A percentile compares a stretch with the other conserved stretches of the same genome.
Conservation (phyloP, 2,797 vertebrate genomes). For the Phoeniculus purpureus region DNA sequence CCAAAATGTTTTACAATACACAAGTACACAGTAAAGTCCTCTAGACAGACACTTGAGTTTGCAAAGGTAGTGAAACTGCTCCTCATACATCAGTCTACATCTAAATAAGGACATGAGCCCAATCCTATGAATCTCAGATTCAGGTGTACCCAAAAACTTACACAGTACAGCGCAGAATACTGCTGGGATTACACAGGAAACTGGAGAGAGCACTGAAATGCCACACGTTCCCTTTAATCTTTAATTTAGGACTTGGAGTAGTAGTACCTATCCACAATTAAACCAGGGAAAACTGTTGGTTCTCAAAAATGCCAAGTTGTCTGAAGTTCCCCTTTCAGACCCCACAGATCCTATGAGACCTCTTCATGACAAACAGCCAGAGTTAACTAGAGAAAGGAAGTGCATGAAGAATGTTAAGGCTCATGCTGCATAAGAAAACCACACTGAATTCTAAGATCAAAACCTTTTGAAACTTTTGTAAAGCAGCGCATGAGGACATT, state of each 20-base stretch:
- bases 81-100: not conserved
- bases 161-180: not conserved
- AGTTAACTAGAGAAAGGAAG: not conserved
- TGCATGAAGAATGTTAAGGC: not conserved
- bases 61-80: not conserved
- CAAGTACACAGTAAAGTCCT: not conserved
- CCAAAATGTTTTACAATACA: not conserved
- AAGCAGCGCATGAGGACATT: not conserved
- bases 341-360: not conserved
- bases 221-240: not conserved
- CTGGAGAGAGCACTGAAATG: not conserved
- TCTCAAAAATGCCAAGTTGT: not conserved
- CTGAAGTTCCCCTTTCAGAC: not conserved
- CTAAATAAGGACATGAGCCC: not conserved
- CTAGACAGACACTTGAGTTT: not conserved
- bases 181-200: not conserved
- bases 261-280: not conserved
- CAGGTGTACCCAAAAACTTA: not conserved
- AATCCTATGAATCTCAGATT: not conserved
- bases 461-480: not conserved
- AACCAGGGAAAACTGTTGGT: accelerated
- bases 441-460: not conserved
- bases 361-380: not conserved
- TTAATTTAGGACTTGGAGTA: not conserved
- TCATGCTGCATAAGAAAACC: not conserved